Percentiles rank a stretch among this genome's conserved stretches.
Conservation (phyloP, 2,797 vertebrate species). For the Stomatorhinus walkeri region DNA sequence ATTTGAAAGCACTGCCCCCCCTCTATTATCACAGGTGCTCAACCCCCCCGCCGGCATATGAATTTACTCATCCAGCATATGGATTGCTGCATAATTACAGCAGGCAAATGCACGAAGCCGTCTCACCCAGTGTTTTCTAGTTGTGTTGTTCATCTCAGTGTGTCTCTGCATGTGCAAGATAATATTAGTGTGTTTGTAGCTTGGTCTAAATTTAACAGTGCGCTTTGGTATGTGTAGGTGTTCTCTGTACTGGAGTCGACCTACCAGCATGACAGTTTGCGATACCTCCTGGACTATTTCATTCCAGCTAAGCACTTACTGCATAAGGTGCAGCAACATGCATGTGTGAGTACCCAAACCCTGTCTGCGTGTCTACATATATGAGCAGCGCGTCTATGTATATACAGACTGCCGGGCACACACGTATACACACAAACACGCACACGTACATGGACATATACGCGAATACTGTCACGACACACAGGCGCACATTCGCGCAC, state of each 20-base stretch:
- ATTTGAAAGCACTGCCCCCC: conserved; percentile 83
- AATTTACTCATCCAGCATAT: not conserved
- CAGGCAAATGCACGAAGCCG: not conserved
- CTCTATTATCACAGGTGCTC: conserved; percentile 76
- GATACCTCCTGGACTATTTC: conserved; percentile 71
- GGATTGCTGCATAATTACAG: not conserved
- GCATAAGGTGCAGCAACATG: conserved; percentile 69
- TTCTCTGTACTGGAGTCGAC: conserved; percentile 71
- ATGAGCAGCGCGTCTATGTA: not conserved
- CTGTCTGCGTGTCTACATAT: not conserved
- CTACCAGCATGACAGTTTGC: conserved; percentile 71
- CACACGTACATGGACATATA: not conserved
- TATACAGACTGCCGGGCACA: not conserved
- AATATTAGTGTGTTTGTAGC: not conserved
- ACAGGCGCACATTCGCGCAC: not conserved
- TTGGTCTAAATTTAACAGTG: not conserved
- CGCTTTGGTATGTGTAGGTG: conserved; percentile 47
- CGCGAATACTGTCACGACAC: not conserved
- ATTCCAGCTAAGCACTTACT: conserved; percentile 71
- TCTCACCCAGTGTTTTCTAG: not conserved
- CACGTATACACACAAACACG: not conserved
- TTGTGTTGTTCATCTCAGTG: not conserved
- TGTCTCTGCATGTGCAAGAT: not conserved
- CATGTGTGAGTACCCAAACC: conserved; percentile 60
- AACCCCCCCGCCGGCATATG: not conserved